Evolutionary conservation across 1,140 invertebrate species (phyloP), one percentile per base, ranked within the genome.

Genomic region (Vollenhovia emeryi): DNA sequence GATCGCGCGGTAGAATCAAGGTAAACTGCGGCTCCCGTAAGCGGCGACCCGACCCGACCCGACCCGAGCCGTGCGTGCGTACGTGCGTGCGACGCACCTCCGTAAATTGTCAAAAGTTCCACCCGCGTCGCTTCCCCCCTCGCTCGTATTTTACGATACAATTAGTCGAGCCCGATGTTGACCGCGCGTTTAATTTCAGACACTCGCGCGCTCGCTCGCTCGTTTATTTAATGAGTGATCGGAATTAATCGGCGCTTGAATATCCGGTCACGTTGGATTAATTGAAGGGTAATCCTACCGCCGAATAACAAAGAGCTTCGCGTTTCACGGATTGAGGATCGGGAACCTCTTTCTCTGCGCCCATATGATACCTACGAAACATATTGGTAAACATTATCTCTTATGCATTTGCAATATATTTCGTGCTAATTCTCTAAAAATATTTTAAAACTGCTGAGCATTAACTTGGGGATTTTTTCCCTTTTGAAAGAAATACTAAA

Each of bases 221-320:
- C 50, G 57, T 64, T 24, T 18, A 33, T 80, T 86, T 86, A 76
- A 84, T 69, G 45, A 73, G 40, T 59, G 27, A 84, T 75, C 68
- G 64, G 36, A 86, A 84, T 84, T 86, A 86, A 86, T 59, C 27
- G 68, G 6, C 55, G 45, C 30, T 75, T 45, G 78, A 83, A 84
- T 55, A 30, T 48, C 30, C 48, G 18, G 18, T 30, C 62, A 48
- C 36, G 43, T 86, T 59, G 80, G 45, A 75, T 86, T 86, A 86
- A 86, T 86, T 75, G 48, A 84, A 84, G 52, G 15, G 40, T 48
- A n/a, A 73, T 36, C 27, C 27, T n/a, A n/a, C 78, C 30, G 27
- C 1, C 48, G 36, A 43, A 59, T 64, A 79, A 84, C 80, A 84
- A 60, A 76, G n/a, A 40, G 50, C 9, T 76, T 8, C 52, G 6